Conservation (phyloP, 1,140 invertebrate genomes). For the Brachionus manjavacas region DNA sequence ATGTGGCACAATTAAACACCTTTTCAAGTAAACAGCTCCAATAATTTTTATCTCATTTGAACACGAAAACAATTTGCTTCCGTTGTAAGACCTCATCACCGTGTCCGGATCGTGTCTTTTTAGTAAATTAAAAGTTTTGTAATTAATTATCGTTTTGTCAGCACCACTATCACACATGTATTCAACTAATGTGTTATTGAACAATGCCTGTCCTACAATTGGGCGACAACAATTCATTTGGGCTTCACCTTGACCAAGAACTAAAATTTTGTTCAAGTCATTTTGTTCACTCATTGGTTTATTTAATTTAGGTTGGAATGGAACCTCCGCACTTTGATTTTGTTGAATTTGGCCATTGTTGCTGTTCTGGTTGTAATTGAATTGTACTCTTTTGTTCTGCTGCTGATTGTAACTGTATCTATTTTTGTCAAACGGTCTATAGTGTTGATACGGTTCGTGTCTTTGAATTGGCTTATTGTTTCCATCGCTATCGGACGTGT, state of each 20-base stretch:
- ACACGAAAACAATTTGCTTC: neutral
- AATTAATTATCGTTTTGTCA: neutral
- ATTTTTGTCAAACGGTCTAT: no score
- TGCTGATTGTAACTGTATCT: no score
- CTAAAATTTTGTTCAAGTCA: neutral
- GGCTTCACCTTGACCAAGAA: neutral
- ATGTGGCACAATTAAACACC: neutral
- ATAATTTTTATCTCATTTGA: neutral
- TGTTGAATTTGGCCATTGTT: no score
- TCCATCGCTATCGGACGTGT: no score
- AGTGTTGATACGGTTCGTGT: no score
- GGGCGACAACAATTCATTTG: neutral
- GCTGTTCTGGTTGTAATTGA: no score
- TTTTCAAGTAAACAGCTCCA: neutral
- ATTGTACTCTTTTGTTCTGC: no score
- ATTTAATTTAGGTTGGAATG: neutral
- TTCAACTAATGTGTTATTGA: neutral
- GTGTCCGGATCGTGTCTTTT: neutral
- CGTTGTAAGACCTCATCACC: neutral
- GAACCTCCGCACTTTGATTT: neutral
- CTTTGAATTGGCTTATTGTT: no score
- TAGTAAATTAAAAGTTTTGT: neutral
- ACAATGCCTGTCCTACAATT: neutral
- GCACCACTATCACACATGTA: neutral
- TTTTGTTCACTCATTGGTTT: neutral